Evolutionary conservation across 2,888 invertebrate genomes (phyloP), one percentile per base, ranked within the genome.

Genomic region (Penaeus monodon): DNA sequence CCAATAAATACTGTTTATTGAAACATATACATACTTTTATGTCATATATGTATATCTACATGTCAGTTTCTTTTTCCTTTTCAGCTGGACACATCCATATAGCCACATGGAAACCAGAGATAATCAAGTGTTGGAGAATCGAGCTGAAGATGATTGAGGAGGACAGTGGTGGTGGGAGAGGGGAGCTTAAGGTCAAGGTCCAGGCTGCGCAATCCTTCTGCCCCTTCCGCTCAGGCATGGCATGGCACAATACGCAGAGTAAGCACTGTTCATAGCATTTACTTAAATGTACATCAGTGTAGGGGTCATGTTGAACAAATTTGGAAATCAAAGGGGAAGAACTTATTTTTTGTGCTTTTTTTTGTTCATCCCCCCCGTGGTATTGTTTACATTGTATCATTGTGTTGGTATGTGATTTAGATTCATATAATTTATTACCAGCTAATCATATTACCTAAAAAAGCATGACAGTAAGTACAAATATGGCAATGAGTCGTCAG

Each of bases 31-130:
- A 63, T n/a, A 22, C 27, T 20, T 20, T 24, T 24, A 64, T 22
- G 64, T n/a, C 64, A 27, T 38, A 78, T 78, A 22, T 78, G 38
- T 44, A 44, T 33, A 49, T 78, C 33, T 27, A 20, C 27, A 73
- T 73, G 27, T 78, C 27, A 22, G 3, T 27, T 10, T 38, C 80
- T 49, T 10, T 44, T 66, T 27, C 14, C 17, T 68, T 57, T 33
- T 14, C 82, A 89, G 89, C 83, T 88, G 89, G 89, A 24, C 80
- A 85, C 66, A 88, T 89, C 70, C 86, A 86, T 79, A 70, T 89
- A 49, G 86, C 86, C 20, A 86, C 88, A 4, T 89, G 89, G 89
- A 88, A 88, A 73, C 89, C 89, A 44, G 86, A 89, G 66, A 84
- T 89, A 74, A 84, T 89, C 49, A 88, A 88, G 49, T 88, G 88